Evolutionary conservation across 2,888 invertebrate species (phyloP), one percentile per base, ranked within the genome.

Genomic region (Callinectes sapidus): DNA sequence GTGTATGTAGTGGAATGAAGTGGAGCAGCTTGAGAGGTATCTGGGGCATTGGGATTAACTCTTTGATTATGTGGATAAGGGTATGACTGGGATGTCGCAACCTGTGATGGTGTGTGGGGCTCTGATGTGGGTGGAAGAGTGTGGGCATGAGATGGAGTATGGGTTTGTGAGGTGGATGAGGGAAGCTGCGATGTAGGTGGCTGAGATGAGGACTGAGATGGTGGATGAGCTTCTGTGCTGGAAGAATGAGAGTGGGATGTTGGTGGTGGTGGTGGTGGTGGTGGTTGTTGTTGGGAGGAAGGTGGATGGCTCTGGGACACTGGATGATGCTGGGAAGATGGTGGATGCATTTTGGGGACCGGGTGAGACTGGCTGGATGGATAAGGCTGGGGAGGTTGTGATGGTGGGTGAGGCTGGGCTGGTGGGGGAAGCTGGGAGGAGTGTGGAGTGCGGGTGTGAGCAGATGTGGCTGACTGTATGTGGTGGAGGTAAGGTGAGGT

Each of bases 401-500:
- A 10, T n/a, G 89, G 23, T 32, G 90, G 81, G 48, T 42, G 35
- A 10, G 18, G 54, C 32, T 90, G 90, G 35, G 81, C 14, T 28
- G 35, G 77, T 90, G 90, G 85, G 39, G 48, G 89, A 35, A 6
- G 10, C 42, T 48, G 87, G 14, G 55, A 42, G 42, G 91, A 87
- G 32, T 87, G 42, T 8, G 71, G 13, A 13, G 71, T 23, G n/a
- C 71, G 71, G 28, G 71, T 71, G 71, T 28, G 71, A n/a, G 91
- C 66, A 10, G 89, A 71, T 23, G 89, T 35, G 42, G 66, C 54
- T 23, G 66, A 39, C 71, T 89, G 89, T 6, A 89, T 35, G 35
- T 89, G 89, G 39, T 89, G 89, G 39, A 89, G 71, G 39, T 89
- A 81, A 35, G 81, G 66, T 5, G 66, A 71, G 71, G 89, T 42